These are phyloP conservation scores for Tethea ocularis DNA, from an alignment of 2,888 invertebrate genomes.

Conservation along the genomic window DNA sequence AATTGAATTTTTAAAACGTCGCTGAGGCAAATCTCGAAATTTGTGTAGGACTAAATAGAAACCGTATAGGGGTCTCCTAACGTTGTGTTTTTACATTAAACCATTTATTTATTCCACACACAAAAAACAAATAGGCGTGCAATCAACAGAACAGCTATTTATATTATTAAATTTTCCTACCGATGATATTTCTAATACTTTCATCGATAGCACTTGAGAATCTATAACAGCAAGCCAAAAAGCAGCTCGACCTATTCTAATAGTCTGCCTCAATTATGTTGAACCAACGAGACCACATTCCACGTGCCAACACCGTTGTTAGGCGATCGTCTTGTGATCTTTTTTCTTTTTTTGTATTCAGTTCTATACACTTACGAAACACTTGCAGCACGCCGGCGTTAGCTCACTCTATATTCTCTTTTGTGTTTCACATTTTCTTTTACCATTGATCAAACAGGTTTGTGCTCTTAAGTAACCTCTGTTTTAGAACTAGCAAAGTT, in stretches of 20 bases:
- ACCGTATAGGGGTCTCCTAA: too few relatives aligned
- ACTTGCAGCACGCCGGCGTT: constrained; percentile 23
- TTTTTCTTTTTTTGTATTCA: constrained; percentile 43
- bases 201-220: constrained; percentile 13
- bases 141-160: too few relatives aligned
- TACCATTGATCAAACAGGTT: constrained; percentile 10
- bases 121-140: too few relatives aligned
- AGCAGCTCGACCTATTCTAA: constrained; percentile 32
- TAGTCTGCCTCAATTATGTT: constrained; percentile 48
- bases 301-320: constrained; percentile 52
- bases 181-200: background rate
- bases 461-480: background rate
- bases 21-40: constrained; percentile 22
- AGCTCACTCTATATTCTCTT: constrained; percentile 11
- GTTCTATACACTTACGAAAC: constrained; percentile 33
- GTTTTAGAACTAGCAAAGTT: background rate
- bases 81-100: too few relatives aligned
- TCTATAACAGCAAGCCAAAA: background rate
- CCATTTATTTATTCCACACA: too few relatives aligned
- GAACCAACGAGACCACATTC: constrained; percentile 65
- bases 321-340: constrained; percentile 32
- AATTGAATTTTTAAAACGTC: constrained; percentile 15
- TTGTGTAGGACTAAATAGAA: too few relatives aligned
- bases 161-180: background rate
- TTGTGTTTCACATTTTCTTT: constrained; percentile 12